Evolutionary conservation across 2,888 invertebrate species (phyloP), one percentile per base, ranked within the genome.

Genomic region (Amphipyra tragopoginis): DNA sequence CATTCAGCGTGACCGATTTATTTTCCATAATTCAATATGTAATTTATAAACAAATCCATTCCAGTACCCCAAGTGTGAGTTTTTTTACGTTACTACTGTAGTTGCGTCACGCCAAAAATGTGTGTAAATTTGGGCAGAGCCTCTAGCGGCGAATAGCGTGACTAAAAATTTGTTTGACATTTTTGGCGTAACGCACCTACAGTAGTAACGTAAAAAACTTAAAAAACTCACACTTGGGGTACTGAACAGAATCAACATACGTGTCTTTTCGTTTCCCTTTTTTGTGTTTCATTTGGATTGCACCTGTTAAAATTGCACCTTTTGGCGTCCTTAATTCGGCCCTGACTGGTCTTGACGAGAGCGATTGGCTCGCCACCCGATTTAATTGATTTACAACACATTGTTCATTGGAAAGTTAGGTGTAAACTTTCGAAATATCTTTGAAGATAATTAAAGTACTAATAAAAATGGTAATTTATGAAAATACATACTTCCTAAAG

Each of bases 391-490:
- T 47, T 38, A 34, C 40, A 47, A 13, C 29, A 42, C 60, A 51
- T 29, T 7, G 34, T 36, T 39, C 26, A 52, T 52, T 49, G 13
- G 15, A 70, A 65, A 62, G 38, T 70, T 42, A 21, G 10, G 5
- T 42, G 11, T n/a, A 4, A 62, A 38, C 15, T 43, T 26, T 13
- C 36, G 38, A 47, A 62, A 51, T 34, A 39, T 39, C 13, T 70
- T 2, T 5, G 6, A 11, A 51, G 42, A 14, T 51, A 33, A 33
- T 14, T 47, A 10, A 2, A 13, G 2, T 42, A 26, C 2, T 48
- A 34, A 51, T 48, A 39, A 63, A 52, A 7, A 52, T 13, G 1
- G n/a, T 10, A 70, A 29, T 38, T 70, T 43, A 70, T 52, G 47
- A 29, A 62, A 8, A 13, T 9, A 29, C 7, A n/a, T 13, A 50